Base-by-base conservation (phyloP, 1,140 invertebrate genomes). In the Pantala flavescens region DNA sequence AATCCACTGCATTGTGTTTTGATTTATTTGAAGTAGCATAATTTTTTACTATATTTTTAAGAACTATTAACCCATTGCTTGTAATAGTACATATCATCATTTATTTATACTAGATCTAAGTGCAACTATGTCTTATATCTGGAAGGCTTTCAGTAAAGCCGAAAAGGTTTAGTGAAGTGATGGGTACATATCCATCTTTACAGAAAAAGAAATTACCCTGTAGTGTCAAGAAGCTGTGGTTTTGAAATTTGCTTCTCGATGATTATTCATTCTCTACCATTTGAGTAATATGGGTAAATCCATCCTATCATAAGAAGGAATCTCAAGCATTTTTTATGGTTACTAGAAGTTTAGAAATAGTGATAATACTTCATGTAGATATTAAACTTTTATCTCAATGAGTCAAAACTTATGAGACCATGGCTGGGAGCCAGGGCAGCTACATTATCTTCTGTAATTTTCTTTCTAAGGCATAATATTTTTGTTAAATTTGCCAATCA, bases 51-150 rank as follows among this genome's bases (percentile, higher is more conserved):
- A 19, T 16, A 19, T 19, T 63, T 63, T 16, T 63, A 63, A 3
- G 49, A 7, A 1, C 16, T 63, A 3, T 19, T 19, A 63, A 63
- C n/a, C 49, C 12, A 63, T 63, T 63, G 49, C 49, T 63, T 63
- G 49, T 63, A 63, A 63, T 63, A 63, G 49, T 63, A 63, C 49
- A 63, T 63, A 63, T 63, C 49, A 63, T 21, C 49, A 63, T 63
- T 63, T 63, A 63, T 63, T 63, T 63, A 63, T 63, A 63, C 49
- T 63, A 63, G 49, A 21, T 63, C 49, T 63, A 63, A 63, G 49
- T 63, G n/a, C 14, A 21, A 63, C 49, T 63, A 63, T 21, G n/a
- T 63, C 49, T 63, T 21, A 63, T 36, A 36, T 21, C 49, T 63
- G 49, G 49, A 63, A 63, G 49, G 49, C 49, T 63, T 63, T 16